Evolutionary conservation across 1,140 invertebrate genomes (phyloP), one percentile per base, ranked within the genome.

Genomic region (Carcinoscorpius rotundicauda): DNA sequence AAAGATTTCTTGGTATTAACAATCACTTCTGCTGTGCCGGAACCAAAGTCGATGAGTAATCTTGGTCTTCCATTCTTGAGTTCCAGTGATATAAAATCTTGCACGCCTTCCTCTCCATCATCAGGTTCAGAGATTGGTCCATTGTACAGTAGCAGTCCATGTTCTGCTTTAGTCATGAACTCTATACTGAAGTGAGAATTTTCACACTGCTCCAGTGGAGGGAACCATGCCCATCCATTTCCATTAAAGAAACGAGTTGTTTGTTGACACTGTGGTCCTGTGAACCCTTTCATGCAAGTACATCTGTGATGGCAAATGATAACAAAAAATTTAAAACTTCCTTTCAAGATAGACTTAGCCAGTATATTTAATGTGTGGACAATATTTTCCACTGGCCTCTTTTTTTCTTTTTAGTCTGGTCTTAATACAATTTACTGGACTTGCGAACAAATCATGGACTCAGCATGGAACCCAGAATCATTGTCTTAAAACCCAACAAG

Each of bases 1-100:
- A 95, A 78, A 68, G 69, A 80, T 77, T 2, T 83, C 79, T 70
- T 62, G 4, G 52, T 59, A 6, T 73, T 70, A 55, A 6, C 63
- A 29, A 4, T 64, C 10, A 60, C 57, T 49, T 69, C 68, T 50
- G 60, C 10, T 57, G 62, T 65, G 59, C 74, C 76, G 6, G 75
- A 69, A 50, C 78, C 78, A 71, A 77, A 74, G 66, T 79, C 73
- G 48, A 80, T 65, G 58, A 72, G 72, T 9, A 80, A 64, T 4
- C 68, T 50, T 4, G 77, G 76, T 64, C 75, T 76, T 4, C 78
- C 78, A 48, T 71, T 69, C 4, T 64, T 60, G 5, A 80, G 66
- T 66, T 78, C 74, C 5, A 80, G 60, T 4, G 75, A 68, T 5
- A 80, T 75, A 63, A 77, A 79, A 69, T 80, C 78, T 61, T 60